Conservation (phyloP, 2,113 vertebrate genomes). For the Cathartes aura region DNA sequence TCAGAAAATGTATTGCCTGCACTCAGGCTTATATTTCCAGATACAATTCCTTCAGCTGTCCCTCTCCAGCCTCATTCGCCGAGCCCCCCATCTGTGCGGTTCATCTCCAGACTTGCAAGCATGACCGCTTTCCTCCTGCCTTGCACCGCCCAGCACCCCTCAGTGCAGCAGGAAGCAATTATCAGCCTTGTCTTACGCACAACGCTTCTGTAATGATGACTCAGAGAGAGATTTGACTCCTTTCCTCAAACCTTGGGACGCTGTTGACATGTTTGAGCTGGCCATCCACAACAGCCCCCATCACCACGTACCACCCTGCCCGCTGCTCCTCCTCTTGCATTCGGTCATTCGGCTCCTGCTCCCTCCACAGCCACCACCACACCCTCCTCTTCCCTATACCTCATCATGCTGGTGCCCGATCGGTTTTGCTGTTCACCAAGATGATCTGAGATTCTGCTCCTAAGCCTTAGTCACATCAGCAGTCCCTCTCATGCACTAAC, state of each 20-base stretch:
- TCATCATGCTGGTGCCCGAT: fast-evolving
- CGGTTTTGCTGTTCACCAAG: neutral
- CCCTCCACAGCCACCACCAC: neutral
- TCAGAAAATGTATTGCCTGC: neutral
- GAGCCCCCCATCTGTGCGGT: neutral
- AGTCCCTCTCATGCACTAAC: neutral
- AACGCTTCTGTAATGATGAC: neutral
- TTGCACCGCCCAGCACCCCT: neutral
- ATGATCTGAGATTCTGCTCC: neutral
- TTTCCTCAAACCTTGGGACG: neutral
- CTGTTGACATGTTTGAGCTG: neutral
- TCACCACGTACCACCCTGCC: fast-evolving
- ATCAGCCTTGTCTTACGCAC: neutral
- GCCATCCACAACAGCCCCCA: neutral
- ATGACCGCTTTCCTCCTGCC: neutral
- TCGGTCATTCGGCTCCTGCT: fast-evolving
- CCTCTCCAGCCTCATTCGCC: neutral
- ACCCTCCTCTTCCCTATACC: neutral
- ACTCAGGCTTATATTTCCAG: neutral
- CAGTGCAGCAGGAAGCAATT: neutral
- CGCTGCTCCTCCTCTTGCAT: neutral
- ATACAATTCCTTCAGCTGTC: neutral
- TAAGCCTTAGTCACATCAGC: neutral
- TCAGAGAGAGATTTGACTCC: neutral
- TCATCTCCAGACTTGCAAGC: neutral